Evolutionary conservation across 2,888 invertebrate species (phyloP), one percentile per base, ranked within the genome.

Genomic region (Onchidella celtica): DNA sequence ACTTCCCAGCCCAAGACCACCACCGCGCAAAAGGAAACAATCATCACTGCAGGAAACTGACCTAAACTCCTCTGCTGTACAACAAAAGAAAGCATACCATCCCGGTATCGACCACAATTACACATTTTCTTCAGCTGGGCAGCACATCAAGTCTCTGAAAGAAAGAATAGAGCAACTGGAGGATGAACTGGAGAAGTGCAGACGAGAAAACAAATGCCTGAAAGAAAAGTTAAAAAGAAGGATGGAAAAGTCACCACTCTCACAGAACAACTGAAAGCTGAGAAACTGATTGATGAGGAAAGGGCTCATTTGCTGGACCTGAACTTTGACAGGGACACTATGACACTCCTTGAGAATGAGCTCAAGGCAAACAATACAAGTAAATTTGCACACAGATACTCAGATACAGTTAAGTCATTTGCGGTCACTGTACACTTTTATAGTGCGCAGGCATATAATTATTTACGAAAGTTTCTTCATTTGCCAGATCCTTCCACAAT

Each of bases 381-480:
- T n/a, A 27, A 11, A n/a, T 34, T n/a, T 59, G 24, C 24, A 17
- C n/a, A 27, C 24, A 29, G 34, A 57, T 74, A 59, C 29, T 74
- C 74, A 29, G 74, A 74, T n/a, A 9, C 17, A 34, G 21, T 74
- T 17, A 74, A 32, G 55, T 57, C 36, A 27, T 74, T 74, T 34
- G 74, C 74, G 9, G 74, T 74, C 17, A 59, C 59, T 4, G 21
- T 74, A 29, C 74, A 74, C 61, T 74, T 59, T 74, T 74, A 74
- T 24, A 74, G 74, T 59, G 59, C 74, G 11, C 59, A 57, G n/a
- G 74, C 74, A 40, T 74, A 74, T 24, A 34, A 55, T 14, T 74
- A 59, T 74, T 29, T 74, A 9, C 57, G 74, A 11, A 55, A 57
- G 34, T 59, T 59, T 59, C 32, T 74, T 4, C 61, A 61, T 59